Base-by-base conservation (phyloP, 2,113 vertebrate species). In the Mastomys coucha region DNA sequence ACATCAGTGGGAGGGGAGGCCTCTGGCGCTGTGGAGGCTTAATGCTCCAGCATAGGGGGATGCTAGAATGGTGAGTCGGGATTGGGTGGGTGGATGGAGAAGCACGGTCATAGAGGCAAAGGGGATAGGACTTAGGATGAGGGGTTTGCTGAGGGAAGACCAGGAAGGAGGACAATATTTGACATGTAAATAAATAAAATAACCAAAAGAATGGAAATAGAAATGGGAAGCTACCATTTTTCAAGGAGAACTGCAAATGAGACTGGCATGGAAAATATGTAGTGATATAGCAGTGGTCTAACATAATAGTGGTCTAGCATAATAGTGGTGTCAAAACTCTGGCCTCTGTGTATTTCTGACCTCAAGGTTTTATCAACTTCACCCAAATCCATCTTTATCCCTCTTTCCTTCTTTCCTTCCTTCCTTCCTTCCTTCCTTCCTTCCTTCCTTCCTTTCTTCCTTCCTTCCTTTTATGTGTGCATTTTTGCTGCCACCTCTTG, bases 251-350 rank as follows among this genome's bases (percentile, higher is more conserved):
- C 9, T 78, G 7, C 17, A n/a, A 56, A 39, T 20, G 17, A 91
- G 76, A 81, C 51, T 2, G 4, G 1, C 36, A 22, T 39, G 65
- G 58, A n/a, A 26, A 20, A 31, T 17, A 0, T 31, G 7, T 5
- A 51, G 9, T 33, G 7, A 7, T 45, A 31, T 0, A 7, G 11
- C 7, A 22, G 33, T 0, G 9, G 17, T 22, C 17, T n/a, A 65
- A 4, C 0, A 0, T 67, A n/a, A 73, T 19, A 28, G 36, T 17
- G 0, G 3, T 19, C n/a, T n/a, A n/a, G 6, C 0, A 0, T 67
- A n/a, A 73, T 19, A 28, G 36, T 17, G 0, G 3, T 19, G 12
- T 24, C 60, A 84, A 33, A 20, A 63, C 26, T 56, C 89, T 73
- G 33, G 87, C 20, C 19, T 84, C 12, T 2, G 14, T 42, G 33